Percentiles rank a stretch among this genome's conserved stretches.
Conservation (phyloP, 2,797 vertebrate genomes). For the Sebastes steindachneri region DNA sequence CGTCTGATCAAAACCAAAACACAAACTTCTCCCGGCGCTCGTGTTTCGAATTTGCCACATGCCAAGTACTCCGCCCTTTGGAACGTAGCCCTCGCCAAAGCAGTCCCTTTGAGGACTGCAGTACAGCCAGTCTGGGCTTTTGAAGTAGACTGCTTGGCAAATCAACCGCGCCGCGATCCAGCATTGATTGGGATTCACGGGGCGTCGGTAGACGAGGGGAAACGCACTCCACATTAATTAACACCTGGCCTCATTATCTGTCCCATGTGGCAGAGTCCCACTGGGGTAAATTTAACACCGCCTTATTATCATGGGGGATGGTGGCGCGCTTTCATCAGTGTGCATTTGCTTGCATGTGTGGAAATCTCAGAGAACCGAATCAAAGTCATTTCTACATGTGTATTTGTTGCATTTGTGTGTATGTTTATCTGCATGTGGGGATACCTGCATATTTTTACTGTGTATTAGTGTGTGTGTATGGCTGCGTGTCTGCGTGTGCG, state of each 20-base stretch:
- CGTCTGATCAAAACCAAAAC: conserved; percentile 64
- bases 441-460: not conserved
- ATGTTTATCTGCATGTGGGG: not conserved
- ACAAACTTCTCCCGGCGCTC: conserved; percentile 52
- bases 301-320: conserved; percentile 58
- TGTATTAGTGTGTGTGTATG: not conserved
- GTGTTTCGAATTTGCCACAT: conserved; percentile 64
- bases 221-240: conserved; percentile 78
- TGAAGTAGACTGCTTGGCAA: conserved; percentile 75
- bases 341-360: not conserved
- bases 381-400: not conserved
- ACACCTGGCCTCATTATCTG: conserved; percentile 83
- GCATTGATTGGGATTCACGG: conserved; percentile 75
- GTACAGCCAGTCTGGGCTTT: conserved; percentile 72
- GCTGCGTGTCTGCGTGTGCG: not conserved
- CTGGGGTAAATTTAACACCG: conserved; percentile 74
- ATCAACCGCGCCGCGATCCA: conserved; percentile 54
- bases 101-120: conserved; percentile 70
- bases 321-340: conserved; percentile 15
- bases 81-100: conserved; percentile 64
- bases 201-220: conserved; percentile 63
- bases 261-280: conserved; percentile 75
- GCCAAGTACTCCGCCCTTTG: conserved; percentile 66
- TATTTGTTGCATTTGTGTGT: conserved; percentile 6
- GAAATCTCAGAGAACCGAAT: conserved; percentile 9